A percentile compares a stretch with the other conserved stretches of the same genome.
phyloP scores from a whole-genome alignment of 2,113 vertebrate species.

The Fulmarus glacialis region DNA sequence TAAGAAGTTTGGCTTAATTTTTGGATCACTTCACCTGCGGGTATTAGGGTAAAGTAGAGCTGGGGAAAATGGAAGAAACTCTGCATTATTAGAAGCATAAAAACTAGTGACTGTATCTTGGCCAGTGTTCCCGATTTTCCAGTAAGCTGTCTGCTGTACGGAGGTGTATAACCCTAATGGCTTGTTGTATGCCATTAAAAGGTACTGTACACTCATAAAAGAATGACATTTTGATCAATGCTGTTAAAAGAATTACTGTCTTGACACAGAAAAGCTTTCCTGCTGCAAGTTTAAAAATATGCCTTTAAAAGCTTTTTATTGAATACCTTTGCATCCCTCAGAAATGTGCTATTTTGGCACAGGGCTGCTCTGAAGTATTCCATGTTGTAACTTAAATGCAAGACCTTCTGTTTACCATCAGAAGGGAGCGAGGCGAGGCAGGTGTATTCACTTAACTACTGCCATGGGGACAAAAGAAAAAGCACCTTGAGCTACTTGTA shows the following conservation, averaged over 20 bases:
- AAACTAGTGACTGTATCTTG: slow-evolving; percentile 70
- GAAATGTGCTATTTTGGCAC: slow-evolving; percentile 87
- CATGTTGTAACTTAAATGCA: slow-evolving; percentile 68
- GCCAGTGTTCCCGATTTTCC: slow-evolving; percentile 78
- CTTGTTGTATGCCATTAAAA: slow-evolving; percentile 91
- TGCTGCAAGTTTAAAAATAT: slow-evolving; percentile 89
- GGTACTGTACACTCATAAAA: slow-evolving; percentile 92
- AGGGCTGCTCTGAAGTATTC: slow-evolving; percentile 74
- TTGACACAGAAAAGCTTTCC: slow-evolving; percentile 98
- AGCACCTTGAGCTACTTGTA: slow-evolving; percentile 32
- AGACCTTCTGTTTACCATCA: slow-evolving; percentile 73
- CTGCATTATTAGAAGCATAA: slow-evolving; percentile 58
- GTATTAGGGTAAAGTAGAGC: slow-evolving; percentile 37
- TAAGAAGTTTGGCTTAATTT: slow-evolving; percentile 23
- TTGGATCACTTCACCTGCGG: slow-evolving; percentile 47
- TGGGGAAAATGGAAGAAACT: slow-evolving; percentile 5
- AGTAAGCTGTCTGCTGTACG: slow-evolving; percentile 78
- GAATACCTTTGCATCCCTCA: slow-evolving; percentile 89
- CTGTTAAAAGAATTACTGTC: slow-evolving; percentile 95
- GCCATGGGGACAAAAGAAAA: slow-evolving; percentile 53
- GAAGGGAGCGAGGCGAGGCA: slow-evolving; percentile 42
- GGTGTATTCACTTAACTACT: slow-evolving; percentile 62
- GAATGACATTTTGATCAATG: slow-evolving; percentile 96
- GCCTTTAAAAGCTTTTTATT: slow-evolving; percentile 92
- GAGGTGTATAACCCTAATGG: slow-evolving; percentile 89